Evolutionary conservation across 2,113 vertebrate species (phyloP), one percentile per base, ranked within the genome.

Genomic region (Erythrocercus mccallii): DNA sequence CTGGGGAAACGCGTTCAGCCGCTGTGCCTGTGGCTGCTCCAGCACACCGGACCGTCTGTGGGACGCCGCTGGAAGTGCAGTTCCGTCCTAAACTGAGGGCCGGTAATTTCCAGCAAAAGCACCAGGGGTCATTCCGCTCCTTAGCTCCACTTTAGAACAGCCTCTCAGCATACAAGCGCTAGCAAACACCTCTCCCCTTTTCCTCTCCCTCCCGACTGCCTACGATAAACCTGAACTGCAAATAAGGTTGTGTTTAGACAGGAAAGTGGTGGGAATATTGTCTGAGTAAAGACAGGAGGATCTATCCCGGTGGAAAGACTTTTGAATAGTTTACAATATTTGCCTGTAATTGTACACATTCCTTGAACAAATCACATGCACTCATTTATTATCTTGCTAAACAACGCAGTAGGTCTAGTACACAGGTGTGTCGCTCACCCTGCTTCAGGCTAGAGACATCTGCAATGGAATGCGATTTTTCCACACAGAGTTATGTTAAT

Each of bases 51-150:
- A 3, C 28, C 9, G 9, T 2, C 50, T 19, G 76, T 0, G 40
- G 47, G 58, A 56, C 5, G 3, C 17, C 10, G 8, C 11, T 31
- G 58, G 40, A 83, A 88, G 21, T 0, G 35, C 61, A 19, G 18
- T 0, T 38, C 4, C 23, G 1, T 6, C 51, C 37, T 19, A 2
- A 44, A 4, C 15, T 2, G 35, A 35, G 25, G 19, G 7, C 51
- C 68, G 23, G 85, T 40, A 95, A 90, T 97, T 92, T 96, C 79
- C n/a, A 12, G 54, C 24, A 70, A 12, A 61, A 93, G 92, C 98
- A 97, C 96, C 66, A 97, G 98, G 97, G 97, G 97, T 97, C 97
- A 82, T 40, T 82, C 94, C 83, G 53, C 82, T 30, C 97, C 86
- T 95, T 65, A 89, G 38, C 69, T 64, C 64, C 88, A 45, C 16